Evolutionary conservation across 2,888 invertebrate species (phyloP).

Genomic region (Xanthia togata): DNA sequence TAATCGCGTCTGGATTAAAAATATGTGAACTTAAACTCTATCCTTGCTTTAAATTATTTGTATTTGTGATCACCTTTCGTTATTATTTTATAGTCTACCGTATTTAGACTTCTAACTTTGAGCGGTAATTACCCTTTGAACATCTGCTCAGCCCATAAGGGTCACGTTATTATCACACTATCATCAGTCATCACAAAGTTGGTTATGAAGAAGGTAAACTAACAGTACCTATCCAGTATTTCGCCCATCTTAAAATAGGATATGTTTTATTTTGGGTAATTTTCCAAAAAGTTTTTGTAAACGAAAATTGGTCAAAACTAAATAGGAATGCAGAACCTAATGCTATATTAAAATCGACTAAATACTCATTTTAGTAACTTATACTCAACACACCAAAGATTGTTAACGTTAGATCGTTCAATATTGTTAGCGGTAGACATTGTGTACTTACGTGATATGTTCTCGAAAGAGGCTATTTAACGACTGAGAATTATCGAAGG

Average conservation of each 20-base stretch:
- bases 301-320: not conserved
- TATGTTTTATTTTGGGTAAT: not conserved
- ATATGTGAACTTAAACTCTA: not conserved
- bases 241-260: conserved; percentile 9
- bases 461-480: conserved; percentile 66
- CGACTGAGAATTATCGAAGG: conserved; percentile 58
- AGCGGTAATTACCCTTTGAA: conserved; percentile 1
- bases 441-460: conserved; percentile 61
- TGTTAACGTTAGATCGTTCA: conserved; percentile 53
- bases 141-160: conserved; percentile 1
- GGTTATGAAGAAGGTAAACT: conserved; percentile 17
- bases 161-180: not conserved
- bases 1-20: not conserved
- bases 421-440: conserved; percentile 58
- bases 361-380: conserved; percentile 49
- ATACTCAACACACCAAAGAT: conserved; percentile 68
- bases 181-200: conserved; percentile 16
- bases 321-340: not conserved
- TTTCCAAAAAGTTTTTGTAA: not conserved
- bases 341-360: conserved; percentile 9
- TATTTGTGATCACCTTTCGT: conserved; percentile 19
- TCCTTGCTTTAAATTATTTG: not conserved
- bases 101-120: conserved; percentile 12
- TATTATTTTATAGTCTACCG: not conserved
- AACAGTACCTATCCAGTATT: conserved; percentile 3